Percentiles rank a stretch among this genome's conserved stretches.
Conservation (phyloP, 2,888 invertebrate genomes). For the Nowickia ferox region DNA sequence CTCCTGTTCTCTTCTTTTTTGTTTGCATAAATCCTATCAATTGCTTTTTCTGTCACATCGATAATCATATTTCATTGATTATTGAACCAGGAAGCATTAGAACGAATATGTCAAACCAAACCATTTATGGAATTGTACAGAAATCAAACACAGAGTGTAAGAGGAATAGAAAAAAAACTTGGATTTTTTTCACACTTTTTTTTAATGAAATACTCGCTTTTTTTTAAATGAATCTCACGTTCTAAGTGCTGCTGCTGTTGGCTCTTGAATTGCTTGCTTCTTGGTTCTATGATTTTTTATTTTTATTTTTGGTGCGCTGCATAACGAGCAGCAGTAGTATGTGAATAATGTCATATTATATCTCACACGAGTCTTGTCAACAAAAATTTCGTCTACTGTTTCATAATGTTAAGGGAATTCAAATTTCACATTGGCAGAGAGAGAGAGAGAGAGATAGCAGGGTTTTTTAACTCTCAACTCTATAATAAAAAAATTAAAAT, state of each 20-base stretch:
- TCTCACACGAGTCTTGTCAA: conserved; percentile 45
- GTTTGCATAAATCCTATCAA: conserved; percentile 47
- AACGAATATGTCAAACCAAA: conserved; percentile 46
- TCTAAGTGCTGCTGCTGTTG: conserved; percentile 25
- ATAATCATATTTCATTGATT: conserved; percentile 66
- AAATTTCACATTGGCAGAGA: background rate
- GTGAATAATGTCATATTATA: conserved; percentile 52
- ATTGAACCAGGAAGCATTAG: conserved; percentile 69
- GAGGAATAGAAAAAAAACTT: background rate
- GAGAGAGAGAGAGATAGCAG: background rate
- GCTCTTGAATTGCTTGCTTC: conserved; percentile 11
- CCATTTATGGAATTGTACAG: conserved; percentile 49
- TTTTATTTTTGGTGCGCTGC: conserved; percentile 10
- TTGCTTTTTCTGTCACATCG: conserved; percentile 56
- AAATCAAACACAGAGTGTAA: conserved; percentile 21
- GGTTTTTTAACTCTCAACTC: background rate
- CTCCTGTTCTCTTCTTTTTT: background rate
- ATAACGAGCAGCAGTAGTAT: background rate
- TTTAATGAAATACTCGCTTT: background rate
- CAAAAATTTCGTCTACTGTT: conserved; percentile 44
- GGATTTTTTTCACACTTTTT: background rate
- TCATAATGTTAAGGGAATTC: conserved; percentile 24
- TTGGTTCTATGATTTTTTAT: background rate
- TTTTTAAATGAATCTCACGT: conserved; percentile 63
- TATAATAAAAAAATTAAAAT: too few species aligned